Evolutionary conservation across 2,113 vertebrate genomes (phyloP).

Genomic region (Corythornis madagascariensis): DNA sequence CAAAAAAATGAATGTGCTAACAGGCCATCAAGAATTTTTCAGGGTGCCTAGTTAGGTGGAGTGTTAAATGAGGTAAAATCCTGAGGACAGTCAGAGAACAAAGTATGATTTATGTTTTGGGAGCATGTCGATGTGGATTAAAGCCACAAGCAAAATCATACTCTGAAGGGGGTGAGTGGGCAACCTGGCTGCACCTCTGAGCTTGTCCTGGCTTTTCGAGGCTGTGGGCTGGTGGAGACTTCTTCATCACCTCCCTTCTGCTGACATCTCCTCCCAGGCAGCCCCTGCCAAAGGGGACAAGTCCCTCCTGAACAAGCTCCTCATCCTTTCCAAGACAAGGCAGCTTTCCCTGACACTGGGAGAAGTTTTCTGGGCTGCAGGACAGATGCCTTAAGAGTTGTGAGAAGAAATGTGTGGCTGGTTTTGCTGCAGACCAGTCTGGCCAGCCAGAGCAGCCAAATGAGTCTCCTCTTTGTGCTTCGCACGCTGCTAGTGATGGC

Average conservation of each 20-base stretch:
- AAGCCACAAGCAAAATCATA: background rate
- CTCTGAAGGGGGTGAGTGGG: background rate
- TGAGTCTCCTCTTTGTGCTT: background rate
- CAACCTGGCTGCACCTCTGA: background rate
- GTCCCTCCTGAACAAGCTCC: background rate
- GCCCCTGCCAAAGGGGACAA: background rate
- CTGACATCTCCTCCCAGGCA: background rate
- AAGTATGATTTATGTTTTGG: background rate
- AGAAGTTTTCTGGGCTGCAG: background rate
- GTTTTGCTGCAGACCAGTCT: background rate
- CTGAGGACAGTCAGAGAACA: background rate
- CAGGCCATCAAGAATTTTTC: background rate
- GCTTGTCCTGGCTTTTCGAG: background rate
- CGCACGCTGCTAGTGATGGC: accelerated
- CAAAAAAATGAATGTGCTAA: background rate
- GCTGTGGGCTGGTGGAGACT: accelerated
- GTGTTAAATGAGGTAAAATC: background rate
- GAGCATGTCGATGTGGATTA: background rate
- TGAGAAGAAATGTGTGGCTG: accelerated
- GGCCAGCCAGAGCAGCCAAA: accelerated
- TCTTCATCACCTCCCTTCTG: background rate
- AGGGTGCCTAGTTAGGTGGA: background rate
- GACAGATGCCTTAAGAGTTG: background rate
- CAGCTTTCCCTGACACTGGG: accelerated
- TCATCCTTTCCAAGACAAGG: background rate